Evolutionary conservation across 2,888 invertebrate genomes (phyloP), one percentile per base, ranked within the genome.

Genomic region (Yponomeuta malinellus): DNA sequence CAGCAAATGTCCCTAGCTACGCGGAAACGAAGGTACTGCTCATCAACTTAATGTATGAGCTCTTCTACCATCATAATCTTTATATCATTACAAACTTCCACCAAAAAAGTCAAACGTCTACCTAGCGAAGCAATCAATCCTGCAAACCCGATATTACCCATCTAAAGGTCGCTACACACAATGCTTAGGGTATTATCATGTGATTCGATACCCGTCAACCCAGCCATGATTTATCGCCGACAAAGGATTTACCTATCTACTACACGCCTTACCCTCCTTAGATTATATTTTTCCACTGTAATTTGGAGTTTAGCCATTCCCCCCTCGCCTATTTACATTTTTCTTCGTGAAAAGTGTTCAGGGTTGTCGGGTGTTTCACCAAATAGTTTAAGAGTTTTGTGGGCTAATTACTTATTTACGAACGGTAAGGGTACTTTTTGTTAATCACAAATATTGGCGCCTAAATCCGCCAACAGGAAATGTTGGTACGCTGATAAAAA

Each of bases 241-340:
- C 72, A 68, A 59, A 67, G 72, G 72, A 72, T 72, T 72, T 72
- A 68, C 59, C 43, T 72, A 68, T 43, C 43, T 52, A 48, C 37
- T 48, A 31, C 29, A 52, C 64, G 69, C 23, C n/a, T 70, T 23
- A 29, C 48, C 65, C 65, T 37, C 65, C 64, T 65, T 64, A 43
- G 65, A 33, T 63, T 69, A 63, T 63, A 33, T 59, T 59, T 69
- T 69, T 69, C 69, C 52, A 68, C 48, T 71, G 66, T 63, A 70
- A 65, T 70, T 70, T 65, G 31, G 70, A 71, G 66, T 67, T 70
- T 70, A 74, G 70, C 70, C 72, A 71, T 72, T 70, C 71, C 68
- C 67, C 66, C 73, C 12, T 59, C 33, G 65, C 65, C 33, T 59
- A 15, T 33, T 65, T 65, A 33, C 65, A 65, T 65, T 65, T 15